Conservation (phyloP, 64 coral and sea anemone genomes). For the Platygyra sinensis region DNA sequence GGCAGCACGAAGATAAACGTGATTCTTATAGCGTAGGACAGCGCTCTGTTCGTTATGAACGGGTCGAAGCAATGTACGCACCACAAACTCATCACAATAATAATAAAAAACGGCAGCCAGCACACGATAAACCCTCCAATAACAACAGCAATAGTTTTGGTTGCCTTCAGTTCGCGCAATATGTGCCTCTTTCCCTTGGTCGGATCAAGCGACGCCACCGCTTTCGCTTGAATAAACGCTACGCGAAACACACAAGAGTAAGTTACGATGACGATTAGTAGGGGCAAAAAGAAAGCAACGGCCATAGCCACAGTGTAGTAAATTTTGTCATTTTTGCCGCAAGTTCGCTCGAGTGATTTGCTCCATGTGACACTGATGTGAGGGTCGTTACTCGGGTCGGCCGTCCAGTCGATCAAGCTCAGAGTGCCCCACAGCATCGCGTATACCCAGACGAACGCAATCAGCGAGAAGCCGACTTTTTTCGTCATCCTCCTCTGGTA, state of each 20-base stretch:
- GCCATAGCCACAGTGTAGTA: slow-evolving; percentile 68
- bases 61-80: slow-evolving; percentile 23
- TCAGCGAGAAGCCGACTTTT: slow-evolving; percentile 47
- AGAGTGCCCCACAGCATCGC: slow-evolving; percentile 68
- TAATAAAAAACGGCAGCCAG: slow-evolving; percentile 79
- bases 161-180: slow-evolving; percentile 87
- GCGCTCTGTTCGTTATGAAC: slow-evolving; percentile 16
- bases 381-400: background rate
- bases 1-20: slow-evolving; percentile 74
- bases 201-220: slow-evolving; percentile 59
- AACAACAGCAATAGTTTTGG: slow-evolving; percentile 86
- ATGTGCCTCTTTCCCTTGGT: slow-evolving; percentile 56
- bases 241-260: slow-evolving; percentile 77
- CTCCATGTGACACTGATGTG: background rate
- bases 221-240: slow-evolving; percentile 74
- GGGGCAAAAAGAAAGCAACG: slow-evolving; percentile 62
- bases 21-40: slow-evolving; percentile 54
- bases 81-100: slow-evolving; percentile 59
- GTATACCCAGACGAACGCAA: slow-evolving; percentile 77
- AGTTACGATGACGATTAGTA: slow-evolving; percentile 74
- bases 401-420: slow-evolving; percentile 71
- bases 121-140: slow-evolving; percentile 74
- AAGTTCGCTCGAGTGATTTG: background rate
- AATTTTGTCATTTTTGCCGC: slow-evolving; percentile 56
- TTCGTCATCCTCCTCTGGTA: slow-evolving; percentile 84